Conservation (phyloP, 2,888 invertebrate species). For the Serrognathus titanus region DNA sequence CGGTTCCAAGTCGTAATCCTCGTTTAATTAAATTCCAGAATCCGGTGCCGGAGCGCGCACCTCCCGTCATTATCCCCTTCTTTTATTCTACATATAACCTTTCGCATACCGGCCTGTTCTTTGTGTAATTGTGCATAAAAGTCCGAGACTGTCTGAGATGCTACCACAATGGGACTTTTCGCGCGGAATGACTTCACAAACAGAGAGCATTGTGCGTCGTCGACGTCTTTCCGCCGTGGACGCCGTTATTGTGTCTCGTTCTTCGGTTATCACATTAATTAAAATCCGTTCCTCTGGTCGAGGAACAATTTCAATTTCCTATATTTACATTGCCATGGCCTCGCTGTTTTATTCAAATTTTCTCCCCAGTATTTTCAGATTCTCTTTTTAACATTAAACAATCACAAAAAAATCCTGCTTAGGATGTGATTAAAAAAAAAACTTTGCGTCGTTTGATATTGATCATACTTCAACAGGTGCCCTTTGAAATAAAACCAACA, state of each 20-base stretch:
- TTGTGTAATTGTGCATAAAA: slow-evolving; percentile 46
- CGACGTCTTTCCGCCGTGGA: background rate
- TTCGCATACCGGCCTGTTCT: slow-evolving; percentile 48
- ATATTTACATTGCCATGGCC: background rate
- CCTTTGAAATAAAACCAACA: too few relatives aligned
- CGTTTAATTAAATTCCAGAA: slow-evolving; percentile 49
- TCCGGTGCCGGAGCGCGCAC: slow-evolving; percentile 39
- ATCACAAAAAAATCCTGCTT: too few relatives aligned
- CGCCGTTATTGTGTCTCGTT: slow-evolving; percentile 10
- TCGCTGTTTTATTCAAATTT: too few relatives aligned
- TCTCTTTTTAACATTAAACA: too few relatives aligned
- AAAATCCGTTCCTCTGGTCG: slow-evolving; percentile 2
- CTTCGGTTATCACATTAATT: slow-evolving; percentile 15
- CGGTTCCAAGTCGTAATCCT: slow-evolving; percentile 40
- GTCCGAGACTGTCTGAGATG: slow-evolving; percentile 36
- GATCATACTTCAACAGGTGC: too few relatives aligned
- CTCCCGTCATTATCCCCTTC: slow-evolving; percentile 47
- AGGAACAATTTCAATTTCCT: background rate
- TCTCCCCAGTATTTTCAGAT: too few relatives aligned
- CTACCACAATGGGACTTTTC: slow-evolving; percentile 40
- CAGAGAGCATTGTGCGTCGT: slow-evolving; percentile 29
- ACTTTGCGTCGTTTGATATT: too few relatives aligned
- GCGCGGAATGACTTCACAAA: slow-evolving; percentile 44
- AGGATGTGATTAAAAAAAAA: too few relatives aligned
- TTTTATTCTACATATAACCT: slow-evolving; percentile 51